Conservation (phyloP, 2,113 vertebrate species). For the Tetrax tetrax region DNA sequence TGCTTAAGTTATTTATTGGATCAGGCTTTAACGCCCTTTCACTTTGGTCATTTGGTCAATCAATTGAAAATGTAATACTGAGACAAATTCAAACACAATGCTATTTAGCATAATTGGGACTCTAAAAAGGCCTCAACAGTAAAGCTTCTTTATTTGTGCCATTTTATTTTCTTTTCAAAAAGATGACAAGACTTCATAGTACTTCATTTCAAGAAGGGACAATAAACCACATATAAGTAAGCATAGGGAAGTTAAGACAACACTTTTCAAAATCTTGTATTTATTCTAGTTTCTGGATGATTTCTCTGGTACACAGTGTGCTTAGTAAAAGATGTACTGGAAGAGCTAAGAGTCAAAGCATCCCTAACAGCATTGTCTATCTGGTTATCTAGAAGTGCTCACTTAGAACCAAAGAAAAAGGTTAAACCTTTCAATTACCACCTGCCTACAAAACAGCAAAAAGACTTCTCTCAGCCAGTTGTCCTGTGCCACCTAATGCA, state of each 20-base stretch:
- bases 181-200: background rate
- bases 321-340: background rate
- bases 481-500: background rate
- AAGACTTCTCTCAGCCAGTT: background rate
- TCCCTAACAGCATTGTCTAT: background rate
- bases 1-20: constrained; percentile 15
- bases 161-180: background rate
- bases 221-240: constrained; percentile 17
- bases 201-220: background rate
- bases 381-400: background rate
- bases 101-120: background rate
- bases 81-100: background rate
- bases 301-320: background rate
- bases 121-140: background rate
- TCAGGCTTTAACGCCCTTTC: constrained; percentile 40
- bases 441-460: background rate
- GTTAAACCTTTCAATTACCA: background rate
- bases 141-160: background rate
- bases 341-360: background rate
- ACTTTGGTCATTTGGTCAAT: background rate
- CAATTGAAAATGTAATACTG: background rate
- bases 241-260: background rate
- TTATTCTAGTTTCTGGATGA: background rate
- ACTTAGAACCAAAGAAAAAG: background rate
- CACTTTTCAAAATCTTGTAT: constrained; percentile 47